Evolutionary conservation across 1,140 invertebrate genomes (phyloP).

Genomic region (Papilio polyxenes): DNA sequence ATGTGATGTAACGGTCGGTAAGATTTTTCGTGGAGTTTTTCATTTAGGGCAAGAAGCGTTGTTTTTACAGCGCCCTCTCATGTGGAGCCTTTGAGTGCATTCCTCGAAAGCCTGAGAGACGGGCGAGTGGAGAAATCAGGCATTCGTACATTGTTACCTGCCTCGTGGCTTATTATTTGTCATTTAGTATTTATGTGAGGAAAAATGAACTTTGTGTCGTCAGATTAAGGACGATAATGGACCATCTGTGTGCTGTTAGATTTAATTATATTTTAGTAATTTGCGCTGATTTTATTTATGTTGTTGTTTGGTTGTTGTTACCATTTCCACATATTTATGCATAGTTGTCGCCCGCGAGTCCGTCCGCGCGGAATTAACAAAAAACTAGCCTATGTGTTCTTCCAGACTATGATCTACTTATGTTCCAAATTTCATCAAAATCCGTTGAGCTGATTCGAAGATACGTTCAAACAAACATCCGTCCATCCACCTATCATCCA

Average conservation of each 20-base stretch:
- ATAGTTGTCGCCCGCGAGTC: too few relatives aligned
- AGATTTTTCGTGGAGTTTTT: constrained; percentile 50
- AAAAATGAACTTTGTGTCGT: constrained; percentile 17
- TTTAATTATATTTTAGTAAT: not conserved
- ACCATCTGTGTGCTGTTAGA: not conserved
- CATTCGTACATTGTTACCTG: constrained; percentile 39
- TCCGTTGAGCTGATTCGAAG: too few relatives aligned
- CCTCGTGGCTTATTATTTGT: constrained; percentile 38
- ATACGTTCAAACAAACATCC: too few relatives aligned
- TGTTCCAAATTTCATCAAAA: too few relatives aligned
- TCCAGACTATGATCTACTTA: too few relatives aligned
- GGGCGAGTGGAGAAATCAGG: constrained; percentile 35
- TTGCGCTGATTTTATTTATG: not conserved
- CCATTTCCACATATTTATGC: not conserved
- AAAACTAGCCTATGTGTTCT: too few relatives aligned
- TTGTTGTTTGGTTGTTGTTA: not conserved
- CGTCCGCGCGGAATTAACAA: too few relatives aligned
- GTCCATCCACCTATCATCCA: too few relatives aligned
- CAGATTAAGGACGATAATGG: constrained; percentile 24
- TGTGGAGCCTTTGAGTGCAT: constrained; percentile 35
- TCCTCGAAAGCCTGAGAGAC: constrained; percentile 28
- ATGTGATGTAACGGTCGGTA: constrained; percentile 47
- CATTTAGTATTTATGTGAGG: constrained; percentile 16
- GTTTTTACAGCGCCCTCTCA: constrained; percentile 32
- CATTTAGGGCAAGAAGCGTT: constrained; percentile 36